These are phyloP conservation scores for Eidolon helvum DNA, from an alignment of 2,113 vertebrate genomes.

Conservation along the genomic window DNA sequence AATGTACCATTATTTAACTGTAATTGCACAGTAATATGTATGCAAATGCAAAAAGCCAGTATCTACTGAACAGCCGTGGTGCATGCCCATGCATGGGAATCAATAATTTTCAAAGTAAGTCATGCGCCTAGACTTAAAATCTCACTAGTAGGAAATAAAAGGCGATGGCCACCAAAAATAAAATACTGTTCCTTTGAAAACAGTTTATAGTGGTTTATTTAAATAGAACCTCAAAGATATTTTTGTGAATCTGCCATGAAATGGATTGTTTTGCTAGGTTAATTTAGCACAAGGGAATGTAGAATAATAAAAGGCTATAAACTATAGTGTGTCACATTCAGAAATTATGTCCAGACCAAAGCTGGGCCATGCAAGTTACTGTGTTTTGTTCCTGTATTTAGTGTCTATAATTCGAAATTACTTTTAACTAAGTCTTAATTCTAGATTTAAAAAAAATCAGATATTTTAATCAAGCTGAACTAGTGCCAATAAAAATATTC, in stretches of 20 bases:
- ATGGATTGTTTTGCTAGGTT: not conserved
- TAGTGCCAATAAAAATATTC: constrained; percentile 27
- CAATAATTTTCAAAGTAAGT: not conserved
- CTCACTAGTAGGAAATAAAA: not conserved
- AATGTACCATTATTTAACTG: not conserved
- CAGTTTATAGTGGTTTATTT: not conserved
- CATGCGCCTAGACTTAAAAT: not conserved
- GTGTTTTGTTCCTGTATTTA: not conserved
- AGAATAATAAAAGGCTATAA: not conserved
- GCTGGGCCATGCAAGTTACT: not conserved
- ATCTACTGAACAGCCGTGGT: not conserved
- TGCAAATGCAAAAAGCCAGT: not conserved
- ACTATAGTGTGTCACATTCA: not conserved
- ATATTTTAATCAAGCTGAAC: not conserved
- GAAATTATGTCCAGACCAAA: not conserved
- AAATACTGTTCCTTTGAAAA: not conserved
- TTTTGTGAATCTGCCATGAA: not conserved
- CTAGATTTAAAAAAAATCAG: not conserved
- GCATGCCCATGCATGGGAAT: not conserved
- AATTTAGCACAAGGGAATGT: not conserved
- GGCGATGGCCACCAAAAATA: not conserved
- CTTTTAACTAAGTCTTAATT: not conserved
- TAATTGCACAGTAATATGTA: not conserved
- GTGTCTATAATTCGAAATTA: not conserved
- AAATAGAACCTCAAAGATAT: not conserved